A percentile compares a stretch with the other conserved stretches of the same genome.
phyloP scores from a whole-genome alignment of 2,113 vertebrate species.

The Psittacula cyanocephala region DNA sequence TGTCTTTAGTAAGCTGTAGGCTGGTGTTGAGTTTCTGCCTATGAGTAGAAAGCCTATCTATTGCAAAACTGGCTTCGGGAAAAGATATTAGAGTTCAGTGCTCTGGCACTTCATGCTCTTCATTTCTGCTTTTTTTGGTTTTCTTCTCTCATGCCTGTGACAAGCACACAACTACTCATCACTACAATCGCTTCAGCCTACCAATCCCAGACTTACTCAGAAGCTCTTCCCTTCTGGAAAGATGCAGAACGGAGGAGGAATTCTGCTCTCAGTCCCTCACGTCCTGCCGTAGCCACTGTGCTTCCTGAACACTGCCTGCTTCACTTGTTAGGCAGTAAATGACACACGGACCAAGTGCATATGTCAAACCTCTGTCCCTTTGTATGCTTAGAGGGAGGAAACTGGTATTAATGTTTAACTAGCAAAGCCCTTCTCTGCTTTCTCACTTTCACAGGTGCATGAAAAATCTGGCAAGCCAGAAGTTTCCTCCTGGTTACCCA shows the following conservation, averaged over 20 bases:
- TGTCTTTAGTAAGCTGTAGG: not conserved
- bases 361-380: slow-evolving; percentile 42
- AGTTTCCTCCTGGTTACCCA: not conserved
- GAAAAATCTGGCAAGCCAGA: not conserved
- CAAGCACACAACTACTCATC: not conserved
- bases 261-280: not conserved
- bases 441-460: not conserved
- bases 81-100: not conserved
- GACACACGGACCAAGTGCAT: not conserved
- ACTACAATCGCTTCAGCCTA: accelerated
- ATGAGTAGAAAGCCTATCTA: not conserved
- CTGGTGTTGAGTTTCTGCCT: not conserved
- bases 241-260: not conserved
- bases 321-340: not conserved
- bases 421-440: not conserved
- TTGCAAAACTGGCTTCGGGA: not conserved
- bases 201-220: not conserved
- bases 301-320: not conserved
- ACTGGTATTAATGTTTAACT: slow-evolving; percentile 54
- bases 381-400: slow-evolving; percentile 56
- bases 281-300: not conserved
- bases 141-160: not conserved
- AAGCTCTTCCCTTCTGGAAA: not conserved
- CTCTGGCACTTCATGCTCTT: not conserved
- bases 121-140: not conserved